A percentile compares a stretch with the other conserved stretches of the same genome.
Evolutionary conservation across 2,797 vertebrate species (phyloP).

Genomic region (Catostomus latipinnis): DNA sequence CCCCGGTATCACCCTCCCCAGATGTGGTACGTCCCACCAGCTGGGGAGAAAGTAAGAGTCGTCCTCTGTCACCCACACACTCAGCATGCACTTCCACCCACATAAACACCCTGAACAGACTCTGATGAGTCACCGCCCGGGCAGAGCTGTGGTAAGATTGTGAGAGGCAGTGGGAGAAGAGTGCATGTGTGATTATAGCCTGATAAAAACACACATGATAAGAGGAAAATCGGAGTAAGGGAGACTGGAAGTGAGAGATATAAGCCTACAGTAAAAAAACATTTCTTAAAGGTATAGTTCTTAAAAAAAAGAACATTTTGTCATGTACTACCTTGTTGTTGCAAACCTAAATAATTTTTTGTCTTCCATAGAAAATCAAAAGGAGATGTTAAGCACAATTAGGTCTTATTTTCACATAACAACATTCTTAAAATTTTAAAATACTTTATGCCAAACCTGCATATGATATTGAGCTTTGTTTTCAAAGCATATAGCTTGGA

Average conservation of each 20-base stretch:
- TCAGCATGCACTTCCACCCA: constrained; percentile 55
- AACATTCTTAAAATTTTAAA: too few species aligned
- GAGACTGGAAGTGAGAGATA: neutral
- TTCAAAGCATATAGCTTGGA: too few species aligned
- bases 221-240: neutral
- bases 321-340: too few species aligned
- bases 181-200: constrained; percentile 42
- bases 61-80: constrained; percentile 56
- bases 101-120: constrained; percentile 37
- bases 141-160: constrained; percentile 23
- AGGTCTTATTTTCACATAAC: too few species aligned
- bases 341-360: too few species aligned
- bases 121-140: neutral
- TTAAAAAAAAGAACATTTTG: too few species aligned
- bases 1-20: constrained; percentile 10
- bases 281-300: too few species aligned
- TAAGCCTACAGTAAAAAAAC: neutral
- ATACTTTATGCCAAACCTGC: too few species aligned
- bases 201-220: constrained; percentile 10
- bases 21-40: constrained; percentile 7
- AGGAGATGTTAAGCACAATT: too few species aligned
- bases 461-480: too few species aligned
- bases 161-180: constrained; percentile 13
- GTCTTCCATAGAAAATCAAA: too few species aligned
- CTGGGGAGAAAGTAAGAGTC: constrained; percentile 5